A percentile compares a stretch with the other conserved stretches of the same genome.
Evolutionary conservation across 1,140 invertebrate species (phyloP).

Genomic region (Lithobius niger): DNA sequence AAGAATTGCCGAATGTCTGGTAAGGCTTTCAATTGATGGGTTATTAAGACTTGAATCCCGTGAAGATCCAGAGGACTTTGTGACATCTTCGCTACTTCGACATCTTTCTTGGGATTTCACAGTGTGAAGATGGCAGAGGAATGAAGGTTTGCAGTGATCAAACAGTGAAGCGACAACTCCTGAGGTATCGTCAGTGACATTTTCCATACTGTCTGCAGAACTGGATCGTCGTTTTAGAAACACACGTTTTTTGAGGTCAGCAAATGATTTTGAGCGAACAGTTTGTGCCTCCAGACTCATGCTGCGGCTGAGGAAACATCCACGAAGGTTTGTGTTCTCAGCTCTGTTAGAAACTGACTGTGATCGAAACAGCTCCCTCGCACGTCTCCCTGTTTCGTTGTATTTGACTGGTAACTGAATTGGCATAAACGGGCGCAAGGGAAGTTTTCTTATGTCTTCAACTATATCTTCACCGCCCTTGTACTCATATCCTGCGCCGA

Average conservation of each 20-base stretch:
- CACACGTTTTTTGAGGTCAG: conserved; percentile 15
- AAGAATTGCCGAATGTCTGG: neutral
- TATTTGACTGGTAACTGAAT: conserved; percentile 7
- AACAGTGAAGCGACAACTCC: neutral
- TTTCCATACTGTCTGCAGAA: conserved; percentile 15
- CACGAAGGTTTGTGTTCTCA: neutral
- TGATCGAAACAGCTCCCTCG: neutral
- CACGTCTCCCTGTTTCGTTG: too few relatives aligned
- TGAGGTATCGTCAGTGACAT: neutral
- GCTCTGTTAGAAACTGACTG: neutral
- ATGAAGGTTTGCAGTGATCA: too few relatives aligned
- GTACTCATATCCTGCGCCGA: conserved; percentile 13
- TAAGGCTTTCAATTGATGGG: neutral
- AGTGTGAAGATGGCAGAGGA: neutral
- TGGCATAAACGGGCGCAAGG: conserved; percentile 19
- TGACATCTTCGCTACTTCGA: neutral
- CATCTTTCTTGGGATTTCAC: neutral
- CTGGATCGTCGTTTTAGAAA: conserved; percentile 15
- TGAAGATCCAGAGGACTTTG: neutral
- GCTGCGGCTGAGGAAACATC: neutral
- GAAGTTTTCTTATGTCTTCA: conserved; percentile 9
- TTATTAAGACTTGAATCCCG: neutral
- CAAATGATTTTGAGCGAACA: conserved; percentile 17
- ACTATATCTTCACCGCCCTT: conserved; percentile 1
- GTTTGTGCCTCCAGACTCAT: neutral